Conservation (phyloP, 2,113 vertebrate species). For the Callipepla squamata region DNA sequence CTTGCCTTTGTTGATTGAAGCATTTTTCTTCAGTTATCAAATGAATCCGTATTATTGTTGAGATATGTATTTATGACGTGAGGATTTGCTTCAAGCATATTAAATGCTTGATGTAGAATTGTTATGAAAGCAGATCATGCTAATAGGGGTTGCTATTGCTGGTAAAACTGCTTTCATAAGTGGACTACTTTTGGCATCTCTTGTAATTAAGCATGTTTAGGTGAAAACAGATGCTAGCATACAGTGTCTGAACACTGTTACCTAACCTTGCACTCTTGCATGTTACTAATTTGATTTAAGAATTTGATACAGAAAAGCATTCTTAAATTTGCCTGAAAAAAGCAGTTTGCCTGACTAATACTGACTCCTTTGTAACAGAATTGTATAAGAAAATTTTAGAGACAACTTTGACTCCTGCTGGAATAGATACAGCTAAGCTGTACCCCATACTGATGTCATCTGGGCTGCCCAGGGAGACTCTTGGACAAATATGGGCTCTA, state of each 20-base stretch:
- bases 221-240: not conserved
- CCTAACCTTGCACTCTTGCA: not conserved
- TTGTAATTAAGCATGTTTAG: slow-evolving; percentile 4
- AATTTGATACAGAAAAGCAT: not conserved
- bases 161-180: not conserved
- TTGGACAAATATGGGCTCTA: slow-evolving; percentile 96
- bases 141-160: not conserved
- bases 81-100: not conserved
- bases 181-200: not conserved
- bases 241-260: not conserved
- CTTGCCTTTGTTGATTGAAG: not conserved
- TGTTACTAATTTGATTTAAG: not conserved
- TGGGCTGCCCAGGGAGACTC: slow-evolving; percentile 93
- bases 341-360: not conserved
- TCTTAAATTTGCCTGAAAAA: not conserved
- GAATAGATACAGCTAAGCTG: slow-evolving; percentile 96
- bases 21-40: not conserved
- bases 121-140: not conserved
- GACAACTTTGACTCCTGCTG: slow-evolving; percentile 89
- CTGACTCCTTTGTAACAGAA: slow-evolving; percentile 77
- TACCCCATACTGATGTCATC: slow-evolving; percentile 98
- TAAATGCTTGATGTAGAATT: not conserved
- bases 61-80: not conserved
- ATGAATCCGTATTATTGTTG: not conserved
- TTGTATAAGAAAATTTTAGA: slow-evolving; percentile 96